Base-by-base conservation (phyloP, 1,140 invertebrate genomes). In the Leptopilina clavipes region DNA sequence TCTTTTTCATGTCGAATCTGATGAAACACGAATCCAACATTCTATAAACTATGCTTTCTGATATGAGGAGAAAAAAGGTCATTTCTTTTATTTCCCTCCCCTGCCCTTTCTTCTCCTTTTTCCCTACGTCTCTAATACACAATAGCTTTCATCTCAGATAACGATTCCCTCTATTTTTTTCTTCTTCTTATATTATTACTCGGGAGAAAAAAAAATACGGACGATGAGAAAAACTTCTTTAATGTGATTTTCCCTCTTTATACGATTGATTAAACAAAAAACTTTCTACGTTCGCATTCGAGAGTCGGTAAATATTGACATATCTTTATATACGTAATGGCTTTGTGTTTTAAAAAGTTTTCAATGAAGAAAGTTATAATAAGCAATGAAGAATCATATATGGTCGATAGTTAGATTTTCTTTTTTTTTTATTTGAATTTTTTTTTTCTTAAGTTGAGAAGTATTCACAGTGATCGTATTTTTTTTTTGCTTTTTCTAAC, bases 131-230 rank as follows among this genome's bases (percentile, higher is more conserved):
- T 65, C 11, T 31, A 25, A 65, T 25, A 31, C 22, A 31, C 56
- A 65, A 65, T 25, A 22, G 56, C 56, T 65, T 65, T 65, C 56
- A 65, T 65, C 19, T 65, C 56, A 25, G 56, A 65, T 22, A 65
- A 65, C 25, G 12, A 14, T 31, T 6, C 59, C 59, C 59, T 22
- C 11, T 59, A 31, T 65, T 37, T 65, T 65, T n/a, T 31, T 31
- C 37, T 40, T 40, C 37, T 40, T 40, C 37, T 40, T 40, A 40
- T 65, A 65, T 65, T 37, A n/a, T 65, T 17, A 8, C 25, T 37
- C 25, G 1, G 12, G 25, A n/a, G n/a, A 65, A 37, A 65, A 65
- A 5, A 45, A 45, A 52, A 40, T 54, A 54, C 22, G 7, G 25
- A 37, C 12, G 59, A 65, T 65, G 11, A 31, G 25, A 65, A 22